A percentile compares a stretch with the other conserved stretches of the same genome.
phyloP scores from a whole-genome alignment of 1,140 invertebrate genomes.

The Trachelipus rathkii region DNA sequence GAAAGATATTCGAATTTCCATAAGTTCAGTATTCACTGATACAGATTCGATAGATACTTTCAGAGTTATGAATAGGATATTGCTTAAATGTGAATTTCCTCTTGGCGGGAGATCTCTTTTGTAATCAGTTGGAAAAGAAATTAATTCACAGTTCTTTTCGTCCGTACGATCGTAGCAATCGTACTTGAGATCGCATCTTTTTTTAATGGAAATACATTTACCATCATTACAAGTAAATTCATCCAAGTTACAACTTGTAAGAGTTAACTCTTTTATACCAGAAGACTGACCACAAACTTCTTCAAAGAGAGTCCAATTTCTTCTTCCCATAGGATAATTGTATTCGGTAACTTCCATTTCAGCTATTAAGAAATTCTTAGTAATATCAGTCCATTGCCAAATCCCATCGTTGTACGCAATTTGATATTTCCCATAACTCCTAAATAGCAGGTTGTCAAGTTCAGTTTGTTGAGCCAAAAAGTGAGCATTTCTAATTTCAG shows the following conservation, averaged over 20 bases:
- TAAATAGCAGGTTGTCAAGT: not conserved
- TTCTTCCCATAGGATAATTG: conserved; percentile 25
- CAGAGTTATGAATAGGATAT: conserved; percentile 28
- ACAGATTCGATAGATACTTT: conserved; percentile 36
- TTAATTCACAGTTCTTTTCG: conserved; percentile 29
- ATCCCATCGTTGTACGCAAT: conserved; percentile 8
- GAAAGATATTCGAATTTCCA: conserved; percentile 34
- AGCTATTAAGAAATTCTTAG: not conserved
- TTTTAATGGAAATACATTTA: conserved; percentile 14
- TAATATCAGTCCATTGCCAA: conserved; percentile 17
- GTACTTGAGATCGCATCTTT: conserved; percentile 24
- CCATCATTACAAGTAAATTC: conserved; percentile 23
- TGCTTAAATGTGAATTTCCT: not conserved
- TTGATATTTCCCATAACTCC: conserved; percentile 12
- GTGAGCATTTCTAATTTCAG: conserved; percentile 7
- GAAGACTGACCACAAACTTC: conserved; percentile 12
- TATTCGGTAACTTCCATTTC: not conserved
- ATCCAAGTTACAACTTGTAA: not conserved
- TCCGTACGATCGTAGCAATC: conserved; percentile 31
- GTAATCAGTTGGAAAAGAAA: conserved; percentile 25
- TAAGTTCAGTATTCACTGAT: conserved; percentile 34
- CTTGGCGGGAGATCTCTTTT: conserved; percentile 18
- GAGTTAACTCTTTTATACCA: conserved; percentile 2
- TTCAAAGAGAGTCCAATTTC: conserved; percentile 1
- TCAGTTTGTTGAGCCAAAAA: conserved; percentile 17